phyloP scores from a whole-genome alignment of 2,113 vertebrate species.

The Eulacestoma nigropectus region DNA sequence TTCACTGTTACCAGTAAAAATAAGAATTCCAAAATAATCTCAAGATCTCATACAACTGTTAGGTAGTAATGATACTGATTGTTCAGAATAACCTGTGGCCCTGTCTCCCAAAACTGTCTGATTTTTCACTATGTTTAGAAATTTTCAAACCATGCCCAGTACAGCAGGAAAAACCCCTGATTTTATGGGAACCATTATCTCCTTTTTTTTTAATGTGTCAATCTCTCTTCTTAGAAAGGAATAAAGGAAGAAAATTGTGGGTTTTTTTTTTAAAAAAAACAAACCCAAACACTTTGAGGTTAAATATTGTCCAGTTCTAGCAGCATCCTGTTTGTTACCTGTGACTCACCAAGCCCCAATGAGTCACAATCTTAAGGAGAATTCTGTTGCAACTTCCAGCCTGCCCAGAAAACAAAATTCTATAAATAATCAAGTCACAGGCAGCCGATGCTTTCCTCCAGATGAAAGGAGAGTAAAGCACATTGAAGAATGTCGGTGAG shows the following conservation, averaged over 20 bases:
- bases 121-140: not conserved
- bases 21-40: not conserved
- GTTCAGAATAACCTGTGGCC: not conserved
- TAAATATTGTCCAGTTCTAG: not conserved
- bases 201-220: not conserved
- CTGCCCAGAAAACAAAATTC: not conserved
- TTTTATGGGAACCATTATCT: not conserved
- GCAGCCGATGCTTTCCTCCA: not conserved
- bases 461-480: not conserved
- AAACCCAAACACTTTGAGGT: not conserved
- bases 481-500: not conserved
- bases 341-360: not conserved
- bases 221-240: not conserved
- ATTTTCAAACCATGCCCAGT: not conserved
- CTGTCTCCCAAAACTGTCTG: not conserved
- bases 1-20: not conserved
- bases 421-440: slow-evolving; percentile 8
- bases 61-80: not conserved
- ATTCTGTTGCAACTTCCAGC: slow-evolving; percentile 5
- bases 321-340: slow-evolving; percentile 20
- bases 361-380: not conserved
- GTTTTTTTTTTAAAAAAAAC: not conserved
- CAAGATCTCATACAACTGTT: not conserved
- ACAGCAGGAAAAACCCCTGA: rapidly evolving
- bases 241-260: not conserved